These are phyloP conservation scores for Ceyx cyanopectus DNA, from an alignment of 2,113 vertebrate genomes.

Conservation along the genomic window DNA sequence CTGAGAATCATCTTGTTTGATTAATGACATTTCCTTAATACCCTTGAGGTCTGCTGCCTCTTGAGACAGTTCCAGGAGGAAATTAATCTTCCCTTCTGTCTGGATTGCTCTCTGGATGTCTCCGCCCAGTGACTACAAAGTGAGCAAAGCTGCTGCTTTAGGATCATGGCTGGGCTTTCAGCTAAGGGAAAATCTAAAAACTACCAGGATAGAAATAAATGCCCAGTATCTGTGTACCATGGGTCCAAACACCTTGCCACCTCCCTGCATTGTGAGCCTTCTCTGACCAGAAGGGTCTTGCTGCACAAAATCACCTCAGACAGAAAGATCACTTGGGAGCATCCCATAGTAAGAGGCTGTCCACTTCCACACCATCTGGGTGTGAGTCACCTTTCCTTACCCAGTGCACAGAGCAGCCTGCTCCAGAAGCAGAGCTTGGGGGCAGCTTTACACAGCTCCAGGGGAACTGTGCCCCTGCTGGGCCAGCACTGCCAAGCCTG, in stretches of 20 bases:
- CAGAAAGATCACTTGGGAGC: neutral
- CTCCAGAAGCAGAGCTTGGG: neutral
- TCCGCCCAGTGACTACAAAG: neutral
- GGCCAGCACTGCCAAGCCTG: neutral
- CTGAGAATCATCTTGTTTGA: neutral
- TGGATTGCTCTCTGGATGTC: neutral
- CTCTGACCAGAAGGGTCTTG: neutral
- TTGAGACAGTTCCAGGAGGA: neutral
- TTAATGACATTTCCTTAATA: neutral
- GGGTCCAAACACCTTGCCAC: neutral
- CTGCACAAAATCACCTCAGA: neutral
- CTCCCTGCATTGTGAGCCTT: neutral
- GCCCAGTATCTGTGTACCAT: neutral
- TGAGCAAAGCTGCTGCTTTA: neutral
- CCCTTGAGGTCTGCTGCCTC: neutral
- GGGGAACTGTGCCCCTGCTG: neutral
- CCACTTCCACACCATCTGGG: fast-evolving
- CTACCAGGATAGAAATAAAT: neutral
- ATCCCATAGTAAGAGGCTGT: neutral
- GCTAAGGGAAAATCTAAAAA: neutral
- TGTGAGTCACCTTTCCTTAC: neutral
- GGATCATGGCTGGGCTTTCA: neutral
- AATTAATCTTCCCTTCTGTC: neutral
- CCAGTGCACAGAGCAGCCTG: neutral
- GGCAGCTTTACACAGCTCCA: neutral